Percentiles rank a stretch among this genome's conserved stretches.
Conservation (phyloP, 2,888 invertebrate species). For the Gymnocheta viridis region DNA sequence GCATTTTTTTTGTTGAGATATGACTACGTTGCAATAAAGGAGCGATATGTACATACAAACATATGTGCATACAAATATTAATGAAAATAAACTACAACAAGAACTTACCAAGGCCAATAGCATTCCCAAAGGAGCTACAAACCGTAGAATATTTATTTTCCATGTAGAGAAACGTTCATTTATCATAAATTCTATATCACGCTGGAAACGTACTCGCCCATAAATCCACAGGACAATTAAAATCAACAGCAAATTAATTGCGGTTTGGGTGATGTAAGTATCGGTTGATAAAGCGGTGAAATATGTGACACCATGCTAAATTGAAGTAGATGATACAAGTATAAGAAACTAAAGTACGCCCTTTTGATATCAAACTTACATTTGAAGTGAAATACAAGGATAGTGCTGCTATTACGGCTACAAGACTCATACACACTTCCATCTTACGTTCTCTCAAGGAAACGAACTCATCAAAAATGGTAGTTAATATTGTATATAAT, state of each 20-base stretch:
- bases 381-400: slow-evolving; percentile 77
- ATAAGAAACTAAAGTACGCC: background rate
- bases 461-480: slow-evolving; percentile 79
- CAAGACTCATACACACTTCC: slow-evolving; percentile 71
- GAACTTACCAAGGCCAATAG: slow-evolving; percentile 73
- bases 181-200: slow-evolving; percentile 90
- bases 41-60: too few relatives aligned
- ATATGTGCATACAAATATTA: background rate
- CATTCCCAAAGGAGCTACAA: slow-evolving; percentile 77
- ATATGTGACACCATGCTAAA: slow-evolving; percentile 74
- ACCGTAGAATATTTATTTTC: slow-evolving; percentile 78
- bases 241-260: slow-evolving; percentile 86
- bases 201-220: slow-evolving; percentile 85
- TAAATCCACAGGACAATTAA: slow-evolving; percentile 92
- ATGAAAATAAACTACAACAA: background rate
- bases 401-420: slow-evolving; percentile 69
- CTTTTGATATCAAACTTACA: slow-evolving; percentile 72
- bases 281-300: slow-evolving; percentile 73
- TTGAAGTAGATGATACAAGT: background rate
- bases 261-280: slow-evolving; percentile 73
- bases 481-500: slow-evolving; percentile 75
- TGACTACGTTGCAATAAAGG: too few relatives aligned
- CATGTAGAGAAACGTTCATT: slow-evolving; percentile 84
- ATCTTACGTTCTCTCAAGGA: slow-evolving; percentile 72
- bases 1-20: too few relatives aligned